These are phyloP conservation scores for Mycogona germanica DNA, from an alignment of 2,888 invertebrate genomes.

Conservation along the genomic window DNA sequence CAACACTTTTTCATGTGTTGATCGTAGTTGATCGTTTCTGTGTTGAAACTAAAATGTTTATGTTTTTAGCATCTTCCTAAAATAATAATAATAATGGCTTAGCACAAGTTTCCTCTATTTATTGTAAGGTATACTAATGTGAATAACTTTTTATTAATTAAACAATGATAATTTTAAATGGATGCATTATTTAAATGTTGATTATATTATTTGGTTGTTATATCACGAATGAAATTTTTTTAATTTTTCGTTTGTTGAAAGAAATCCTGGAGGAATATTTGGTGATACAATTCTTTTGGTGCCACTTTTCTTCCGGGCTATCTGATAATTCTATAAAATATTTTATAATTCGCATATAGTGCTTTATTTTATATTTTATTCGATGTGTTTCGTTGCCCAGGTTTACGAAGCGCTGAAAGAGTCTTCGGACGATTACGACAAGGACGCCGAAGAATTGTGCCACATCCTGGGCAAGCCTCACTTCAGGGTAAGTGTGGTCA, in stretches of 20 bases:
- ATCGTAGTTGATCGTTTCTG: too few relatives aligned
- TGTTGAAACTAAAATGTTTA: too few relatives aligned
- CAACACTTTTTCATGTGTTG: too few relatives aligned
- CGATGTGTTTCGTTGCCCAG: constrained; percentile 20
- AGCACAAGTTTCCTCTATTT: too few relatives aligned
- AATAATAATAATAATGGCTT: too few relatives aligned
- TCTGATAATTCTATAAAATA: too few relatives aligned
- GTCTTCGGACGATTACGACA: constrained; percentile 30
- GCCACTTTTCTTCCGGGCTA: too few relatives aligned
- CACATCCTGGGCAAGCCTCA: constrained; percentile 40
- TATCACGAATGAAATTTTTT: too few relatives aligned
- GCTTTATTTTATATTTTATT: background rate
- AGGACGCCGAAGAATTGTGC: constrained; percentile 41
- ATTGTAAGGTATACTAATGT: background rate
- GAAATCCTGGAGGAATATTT: constrained; percentile 1
- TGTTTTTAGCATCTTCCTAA: too few relatives aligned
- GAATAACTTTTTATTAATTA: background rate
- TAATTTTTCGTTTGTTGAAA: background rate
- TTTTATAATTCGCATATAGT: background rate
- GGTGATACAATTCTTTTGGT: background rate
- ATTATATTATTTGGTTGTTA: background rate
- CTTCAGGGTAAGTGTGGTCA: constrained; percentile 40
- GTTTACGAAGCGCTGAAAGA: constrained; percentile 27
- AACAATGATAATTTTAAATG: background rate
- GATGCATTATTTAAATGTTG: background rate